These are phyloP conservation scores for Saccopteryx leptura DNA, from an alignment of 2,113 vertebrate genomes.

Conservation along the genomic window DNA sequence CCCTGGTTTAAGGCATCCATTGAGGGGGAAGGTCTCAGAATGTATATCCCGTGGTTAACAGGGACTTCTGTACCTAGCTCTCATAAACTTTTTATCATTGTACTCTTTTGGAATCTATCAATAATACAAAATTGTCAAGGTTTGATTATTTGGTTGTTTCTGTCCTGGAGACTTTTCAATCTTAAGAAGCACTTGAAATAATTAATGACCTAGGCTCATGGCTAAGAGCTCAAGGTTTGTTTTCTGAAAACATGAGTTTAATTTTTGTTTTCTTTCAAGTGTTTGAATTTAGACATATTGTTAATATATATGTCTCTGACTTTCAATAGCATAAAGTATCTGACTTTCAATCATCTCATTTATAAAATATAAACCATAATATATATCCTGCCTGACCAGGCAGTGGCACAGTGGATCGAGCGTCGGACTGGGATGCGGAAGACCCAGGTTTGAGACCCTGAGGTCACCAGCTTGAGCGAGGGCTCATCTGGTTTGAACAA, in stretches of 20 bases:
- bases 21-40: neutral
- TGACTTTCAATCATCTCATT: constrained; percentile 60
- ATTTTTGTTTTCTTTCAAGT: constrained; percentile 47
- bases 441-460: no score
- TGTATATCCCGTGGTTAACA: neutral
- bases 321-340: constrained; percentile 26
- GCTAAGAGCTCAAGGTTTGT: constrained; percentile 15
- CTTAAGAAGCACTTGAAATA: constrained; percentile 14
- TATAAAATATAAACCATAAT: constrained; percentile 60
- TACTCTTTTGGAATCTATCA: neutral
- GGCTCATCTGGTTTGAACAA: no score
- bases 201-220: neutral
- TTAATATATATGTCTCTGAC: constrained; percentile 6
- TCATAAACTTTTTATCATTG: neutral
- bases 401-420: no score
- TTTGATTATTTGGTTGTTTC: constrained; percentile 39
- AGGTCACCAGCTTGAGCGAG: no score
- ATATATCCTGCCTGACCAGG: neutral
- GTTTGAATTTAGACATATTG: constrained; percentile 10
- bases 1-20: neutral
- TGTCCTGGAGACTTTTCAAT: constrained; percentile 18
- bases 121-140: neutral
- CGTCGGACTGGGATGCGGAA: no score
- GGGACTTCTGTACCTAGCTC: neutral
- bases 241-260: constrained; percentile 16